phyloP scores from a whole-genome alignment of 1,140 invertebrate genomes.

The Periplaneta americana region DNA sequence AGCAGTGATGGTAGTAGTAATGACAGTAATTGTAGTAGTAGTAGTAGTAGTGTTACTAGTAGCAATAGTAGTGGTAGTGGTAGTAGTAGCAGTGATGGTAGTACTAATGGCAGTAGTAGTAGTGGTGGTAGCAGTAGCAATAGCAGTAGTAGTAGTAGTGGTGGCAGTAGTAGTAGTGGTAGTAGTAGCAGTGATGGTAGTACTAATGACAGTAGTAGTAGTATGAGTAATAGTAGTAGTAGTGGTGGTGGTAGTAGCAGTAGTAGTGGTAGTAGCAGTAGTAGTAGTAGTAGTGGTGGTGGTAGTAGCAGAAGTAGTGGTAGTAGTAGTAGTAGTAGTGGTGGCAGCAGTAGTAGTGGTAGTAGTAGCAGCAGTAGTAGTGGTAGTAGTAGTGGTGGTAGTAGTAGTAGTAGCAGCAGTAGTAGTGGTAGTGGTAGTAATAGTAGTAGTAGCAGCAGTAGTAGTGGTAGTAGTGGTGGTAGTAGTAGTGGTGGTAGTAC shows the following conservation, averaged over 20 bases:
- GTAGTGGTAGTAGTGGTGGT: not conserved
- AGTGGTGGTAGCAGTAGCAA: not conserved
- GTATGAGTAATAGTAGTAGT: too few species aligned
- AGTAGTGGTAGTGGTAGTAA: not conserved
- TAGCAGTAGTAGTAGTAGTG: not conserved
- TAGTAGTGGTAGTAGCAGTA: not conserved
- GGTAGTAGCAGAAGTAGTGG: too few species aligned
- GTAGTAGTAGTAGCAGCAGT: not conserved
- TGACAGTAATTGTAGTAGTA: too few species aligned
- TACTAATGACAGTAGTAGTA: too few species aligned
- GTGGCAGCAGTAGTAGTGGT: not conserved
- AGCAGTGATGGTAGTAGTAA: not conserved
- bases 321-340: not conserved
- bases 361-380: not conserved
- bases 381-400: not conserved
- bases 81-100: too few species aligned
- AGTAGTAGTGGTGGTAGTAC: not conserved
- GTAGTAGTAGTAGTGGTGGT: not conserved
- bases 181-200: too few species aligned
- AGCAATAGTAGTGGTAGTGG: not conserved
- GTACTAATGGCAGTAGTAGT: not conserved
- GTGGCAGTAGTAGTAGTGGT: not conserved
- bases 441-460: not conserved
- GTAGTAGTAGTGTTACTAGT: too few species aligned
- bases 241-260: not conserved